Base-by-base conservation (phyloP, 2,888 invertebrate species). In the Alcis repandata region DNA sequence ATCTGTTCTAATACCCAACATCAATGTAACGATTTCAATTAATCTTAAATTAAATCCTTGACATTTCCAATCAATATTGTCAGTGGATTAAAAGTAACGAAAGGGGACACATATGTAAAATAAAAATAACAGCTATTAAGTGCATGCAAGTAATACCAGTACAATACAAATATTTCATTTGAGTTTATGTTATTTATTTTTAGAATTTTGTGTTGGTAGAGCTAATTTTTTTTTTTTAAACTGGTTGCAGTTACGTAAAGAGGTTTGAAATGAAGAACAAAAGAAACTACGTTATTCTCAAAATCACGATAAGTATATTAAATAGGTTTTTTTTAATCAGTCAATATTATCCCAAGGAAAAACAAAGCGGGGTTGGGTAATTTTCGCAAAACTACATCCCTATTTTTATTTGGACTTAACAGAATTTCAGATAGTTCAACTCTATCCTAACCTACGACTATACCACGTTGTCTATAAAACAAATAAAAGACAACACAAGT, bases 41-140 rank as follows among this genome's bases (percentile, higher is more conserved):
- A 53, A 52, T 52, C 59, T 65, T 65, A 52, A 43, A 49, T 68
- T 52, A 38, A 53, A 63, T 56, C 69, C 66, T 67, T 69, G 67
- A 64, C 69, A 63, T 69, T 69, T 67, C 17, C 15, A n/a, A 33
- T 53, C 15, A 41, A 56, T 54, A 48, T 57, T 63, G 56, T 57
- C 48, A 48, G 53, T 36, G 32, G 43, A 52, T 52, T 48, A 51
- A 54, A 38, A 49, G 54, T 17, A n/a, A 11, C 53, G 46, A 17
- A 46, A 46, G 45, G 46, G 38, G 60, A 54, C 17, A 41, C 48
- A 48, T 27, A n/a, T n/a, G n/a, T n/a, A n/a, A 46, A 45, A 53
- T 46, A 38, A 15, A 41, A 36, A 27, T 56, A 36, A 51, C 51
- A 38, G 51, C 51, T 36, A 19, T 51, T 36, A 38, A 51, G 33